Conservation (phyloP, 2,888 invertebrate species). For the Argyresthia goedartella region DNA sequence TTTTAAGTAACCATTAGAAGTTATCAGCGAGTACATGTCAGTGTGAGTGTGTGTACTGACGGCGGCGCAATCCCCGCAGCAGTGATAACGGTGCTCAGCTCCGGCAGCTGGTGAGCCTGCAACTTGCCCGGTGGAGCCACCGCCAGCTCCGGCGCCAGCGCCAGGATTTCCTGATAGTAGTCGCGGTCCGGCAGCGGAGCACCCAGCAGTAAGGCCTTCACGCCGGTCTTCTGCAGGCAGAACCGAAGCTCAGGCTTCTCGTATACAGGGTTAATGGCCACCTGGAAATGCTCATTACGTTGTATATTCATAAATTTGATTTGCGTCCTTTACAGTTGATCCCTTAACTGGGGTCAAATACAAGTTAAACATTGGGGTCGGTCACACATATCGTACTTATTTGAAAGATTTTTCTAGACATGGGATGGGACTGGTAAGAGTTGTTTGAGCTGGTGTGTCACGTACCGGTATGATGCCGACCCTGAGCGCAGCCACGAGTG, state of each 20-base stretch:
- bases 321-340: not conserved
- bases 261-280: slow-evolving; percentile 85
- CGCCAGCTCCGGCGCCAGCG: slow-evolving; percentile 71
- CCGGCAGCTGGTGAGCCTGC: slow-evolving; percentile 54
- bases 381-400: too few relatives aligned
- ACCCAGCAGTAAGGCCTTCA: slow-evolving; percentile 77
- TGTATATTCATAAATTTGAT: not conserved
- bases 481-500: slow-evolving; percentile 78
- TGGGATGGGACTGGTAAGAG: too few relatives aligned
- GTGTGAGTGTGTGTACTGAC: too few relatives aligned
- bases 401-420: too few relatives aligned
- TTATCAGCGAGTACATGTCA: too few relatives aligned
- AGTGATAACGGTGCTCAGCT: slow-evolving; percentile 69
- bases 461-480: slow-evolving; percentile 80
- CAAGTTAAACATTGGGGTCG: too few relatives aligned
- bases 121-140: slow-evolving; percentile 48
- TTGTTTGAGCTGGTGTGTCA: not conserved
- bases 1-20: too few relatives aligned
- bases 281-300: slow-evolving; percentile 64
- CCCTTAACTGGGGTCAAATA: not conserved
- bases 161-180: slow-evolving; percentile 74
- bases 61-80: slow-evolving; percentile 57
- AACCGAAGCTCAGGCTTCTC: slow-evolving; percentile 79
- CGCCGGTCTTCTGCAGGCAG: slow-evolving; percentile 78
- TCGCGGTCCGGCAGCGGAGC: slow-evolving; percentile 74